Conservation (phyloP, 2,888 invertebrate genomes). For the Antheraea assamensis region DNA sequence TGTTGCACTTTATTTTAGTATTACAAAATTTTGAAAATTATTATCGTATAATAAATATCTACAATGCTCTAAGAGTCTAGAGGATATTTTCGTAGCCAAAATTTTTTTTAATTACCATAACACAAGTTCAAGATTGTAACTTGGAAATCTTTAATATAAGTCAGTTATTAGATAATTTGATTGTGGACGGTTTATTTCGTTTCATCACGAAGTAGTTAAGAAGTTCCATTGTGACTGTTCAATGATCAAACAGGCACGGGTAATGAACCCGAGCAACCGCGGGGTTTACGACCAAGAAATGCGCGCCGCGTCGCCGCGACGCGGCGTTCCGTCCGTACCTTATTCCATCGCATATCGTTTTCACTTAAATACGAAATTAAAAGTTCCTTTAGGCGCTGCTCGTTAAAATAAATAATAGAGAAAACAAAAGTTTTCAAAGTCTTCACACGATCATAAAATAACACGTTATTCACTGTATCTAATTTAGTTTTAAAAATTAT, state of each 20-base stretch:
- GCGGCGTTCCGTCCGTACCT: constrained; percentile 28
- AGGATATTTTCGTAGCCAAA: not conserved
- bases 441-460: not conserved
- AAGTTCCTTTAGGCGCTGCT: not conserved
- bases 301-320: constrained; percentile 22
- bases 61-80: not conserved
- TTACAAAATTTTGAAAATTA: not conserved
- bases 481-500: too few relatives aligned
- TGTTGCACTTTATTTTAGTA: not conserved
- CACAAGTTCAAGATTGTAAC: not conserved
- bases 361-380: constrained; percentile 14
- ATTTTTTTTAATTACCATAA: not conserved
- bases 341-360: constrained; percentile 32
- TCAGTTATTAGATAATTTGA: not conserved
- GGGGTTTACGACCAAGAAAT: constrained; percentile 48
- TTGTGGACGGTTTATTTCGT: constrained; percentile 43
- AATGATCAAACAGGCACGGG: constrained; percentile 63
- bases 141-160: not conserved
- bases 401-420: constrained; percentile 7
- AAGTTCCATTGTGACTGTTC: constrained; percentile 61
- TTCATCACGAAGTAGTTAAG: constrained; percentile 45
- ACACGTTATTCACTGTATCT: not conserved
- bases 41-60: not conserved
- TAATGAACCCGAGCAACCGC: constrained; percentile 72
- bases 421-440: not conserved